Percentiles rank a stretch among this genome's conserved stretches.
These are phyloP conservation scores for Drosophila prostipennis DNA, from an alignment of 2,888 invertebrate genomes.

Conservation along the genomic window DNA sequence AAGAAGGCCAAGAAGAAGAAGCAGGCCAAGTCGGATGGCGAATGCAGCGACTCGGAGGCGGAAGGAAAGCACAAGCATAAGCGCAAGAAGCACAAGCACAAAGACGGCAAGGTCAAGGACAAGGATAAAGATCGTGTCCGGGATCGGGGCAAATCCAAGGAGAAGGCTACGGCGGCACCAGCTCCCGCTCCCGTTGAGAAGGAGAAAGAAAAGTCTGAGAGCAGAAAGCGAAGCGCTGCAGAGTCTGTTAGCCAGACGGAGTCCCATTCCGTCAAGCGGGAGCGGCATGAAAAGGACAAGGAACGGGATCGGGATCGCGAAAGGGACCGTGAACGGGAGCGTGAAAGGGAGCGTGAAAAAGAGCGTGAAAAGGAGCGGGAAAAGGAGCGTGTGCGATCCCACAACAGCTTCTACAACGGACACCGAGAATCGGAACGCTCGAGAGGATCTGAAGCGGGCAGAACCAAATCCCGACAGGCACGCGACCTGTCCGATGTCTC, in stretches of 20 bases:
- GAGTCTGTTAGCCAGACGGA: conserved; percentile 1
- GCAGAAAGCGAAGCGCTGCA: conserved; percentile 22
- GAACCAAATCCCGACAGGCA: conserved; percentile 19
- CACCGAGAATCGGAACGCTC: conserved; percentile 47
- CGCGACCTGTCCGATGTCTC: conserved; percentile 79
- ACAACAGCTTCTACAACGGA: conserved; percentile 75
- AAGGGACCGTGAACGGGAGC: conserved; percentile 20
- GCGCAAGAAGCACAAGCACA: conserved; percentile 65
- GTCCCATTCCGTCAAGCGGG: conserved; percentile 12
- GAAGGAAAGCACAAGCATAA: conserved; percentile 73
- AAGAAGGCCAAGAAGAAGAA: conserved; percentile 58
- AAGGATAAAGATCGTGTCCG: conserved; percentile 60
- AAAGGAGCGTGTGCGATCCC: conserved; percentile 28
- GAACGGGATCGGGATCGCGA: conserved; percentile 25
- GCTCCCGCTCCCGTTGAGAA: conserved; percentile 5
- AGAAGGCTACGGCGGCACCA: conserved; percentile 12
- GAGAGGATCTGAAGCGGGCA: conserved; percentile 12
- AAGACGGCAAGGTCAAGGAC: conserved; percentile 56
- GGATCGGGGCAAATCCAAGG: conserved; percentile 67
- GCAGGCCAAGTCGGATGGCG: conserved; percentile 52
- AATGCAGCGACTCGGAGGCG: conserved; percentile 56
- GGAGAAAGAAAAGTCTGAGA: conserved; percentile 39
- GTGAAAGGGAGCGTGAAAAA: conserved; percentile 34
- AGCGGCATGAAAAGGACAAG: conserved; percentile 23
- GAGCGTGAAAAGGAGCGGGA: too few species aligned